Conservation (phyloP, 2,113 vertebrate species). For the Herpetotheres cachinnans region DNA sequence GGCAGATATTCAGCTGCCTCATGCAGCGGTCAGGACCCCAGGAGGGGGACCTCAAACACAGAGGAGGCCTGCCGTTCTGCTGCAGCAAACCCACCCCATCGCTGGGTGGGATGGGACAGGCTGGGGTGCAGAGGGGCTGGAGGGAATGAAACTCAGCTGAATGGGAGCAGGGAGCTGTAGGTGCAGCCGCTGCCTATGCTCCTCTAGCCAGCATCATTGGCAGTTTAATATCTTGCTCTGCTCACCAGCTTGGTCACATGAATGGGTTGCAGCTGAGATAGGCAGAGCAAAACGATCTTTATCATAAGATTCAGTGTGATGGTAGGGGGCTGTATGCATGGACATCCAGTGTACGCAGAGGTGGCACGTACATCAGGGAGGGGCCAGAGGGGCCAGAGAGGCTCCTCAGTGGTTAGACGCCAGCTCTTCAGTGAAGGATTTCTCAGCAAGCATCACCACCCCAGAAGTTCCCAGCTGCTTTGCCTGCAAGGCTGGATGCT, state of each 20-base stretch:
- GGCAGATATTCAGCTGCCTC: neutral
- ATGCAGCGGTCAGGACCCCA: fast-evolving
- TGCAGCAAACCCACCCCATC: neutral
- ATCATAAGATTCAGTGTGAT: neutral
- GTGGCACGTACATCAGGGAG: neutral
- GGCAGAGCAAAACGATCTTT: neutral
- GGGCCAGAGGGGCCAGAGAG: neutral
- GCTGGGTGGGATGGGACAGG: neutral
- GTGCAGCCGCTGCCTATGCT: neutral
- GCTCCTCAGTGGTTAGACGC: neutral
- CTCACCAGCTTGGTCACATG: neutral
- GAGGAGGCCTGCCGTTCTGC: neutral
- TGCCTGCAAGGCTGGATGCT: neutral
- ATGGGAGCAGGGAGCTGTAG: neutral
- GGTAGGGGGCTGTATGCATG: neutral
- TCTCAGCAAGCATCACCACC: neutral
- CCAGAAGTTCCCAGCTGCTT: neutral
- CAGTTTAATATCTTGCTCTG: neutral
- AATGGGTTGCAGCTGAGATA: neutral
- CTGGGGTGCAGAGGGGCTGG: neutral
- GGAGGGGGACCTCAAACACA: neutral
- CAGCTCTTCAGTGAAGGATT: neutral
- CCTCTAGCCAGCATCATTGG: too few species aligned
- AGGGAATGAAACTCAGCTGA: neutral
- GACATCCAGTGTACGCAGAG: neutral